phyloP scores from a whole-genome alignment of 2,113 vertebrate genomes.

The human (Homo sapiens) region GRCh38 chr1:75248501-75249000 shows the following conservation, averaged over 20 bases:
- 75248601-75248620: not conserved
- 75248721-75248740: not conserved
- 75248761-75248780: not conserved
- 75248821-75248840: not conserved
- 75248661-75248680: not conserved
- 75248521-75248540: not conserved
- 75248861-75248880: not conserved
- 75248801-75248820: not conserved
- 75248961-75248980: not conserved
- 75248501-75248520: not conserved
- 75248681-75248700: not conserved
- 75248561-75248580: not conserved
- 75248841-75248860: not conserved
- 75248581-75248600: not conserved
- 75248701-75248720: not conserved
- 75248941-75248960: not conserved
- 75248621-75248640: not conserved
- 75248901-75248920: not conserved
- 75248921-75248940: not conserved
- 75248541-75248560: not conserved
- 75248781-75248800: not conserved
- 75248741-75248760: not conserved
- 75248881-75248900: not conserved
- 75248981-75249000: not conserved
- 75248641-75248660: not conserved